A percentile compares a stretch with the other conserved stretches of the same genome.
phyloP scores from a whole-genome alignment of 2,797 vertebrate species.

The Callimico goeldii region DNA sequence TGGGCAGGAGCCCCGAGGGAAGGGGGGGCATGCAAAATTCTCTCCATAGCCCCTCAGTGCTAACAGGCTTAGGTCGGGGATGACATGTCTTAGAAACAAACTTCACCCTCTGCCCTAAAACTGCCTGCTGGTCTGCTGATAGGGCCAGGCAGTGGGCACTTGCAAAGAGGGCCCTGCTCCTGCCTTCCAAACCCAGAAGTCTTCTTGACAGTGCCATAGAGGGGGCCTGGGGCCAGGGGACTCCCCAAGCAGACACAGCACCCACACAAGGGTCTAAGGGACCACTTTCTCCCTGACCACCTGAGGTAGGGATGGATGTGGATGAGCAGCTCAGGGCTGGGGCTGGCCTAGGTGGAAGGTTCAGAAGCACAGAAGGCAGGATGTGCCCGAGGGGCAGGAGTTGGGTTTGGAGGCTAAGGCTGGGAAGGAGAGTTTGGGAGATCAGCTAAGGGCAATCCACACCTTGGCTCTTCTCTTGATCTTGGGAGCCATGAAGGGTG shows the following conservation, averaged over 20 bases:
- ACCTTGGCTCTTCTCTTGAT: neutral
- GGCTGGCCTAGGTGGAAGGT: neutral
- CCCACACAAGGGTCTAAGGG: neutral
- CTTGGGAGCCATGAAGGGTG: neutral
- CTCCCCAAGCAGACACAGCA: neutral
- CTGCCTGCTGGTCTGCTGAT: neutral
- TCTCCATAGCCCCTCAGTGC: neutral
- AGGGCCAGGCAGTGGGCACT: neutral
- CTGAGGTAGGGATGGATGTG: neutral
- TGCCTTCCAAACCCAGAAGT: neutral
- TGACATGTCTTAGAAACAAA: neutral
- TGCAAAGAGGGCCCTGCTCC: neutral
- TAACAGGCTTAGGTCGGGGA: neutral
- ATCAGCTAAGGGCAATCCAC: neutral
- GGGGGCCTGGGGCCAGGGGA: neutral
- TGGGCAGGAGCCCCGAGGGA: neutral
- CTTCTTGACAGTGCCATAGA: neutral
- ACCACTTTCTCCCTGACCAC: neutral
- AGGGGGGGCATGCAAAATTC: neutral
- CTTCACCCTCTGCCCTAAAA: neutral
- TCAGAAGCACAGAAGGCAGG: neutral
- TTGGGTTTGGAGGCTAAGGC: neutral
- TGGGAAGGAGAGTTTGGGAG: neutral
- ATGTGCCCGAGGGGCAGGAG: neutral
- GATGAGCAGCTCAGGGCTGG: neutral